Evolutionary conservation across 92 coral and sea anemone species (phyloP).

Genomic region (Palythoa caribaeorum): DNA sequence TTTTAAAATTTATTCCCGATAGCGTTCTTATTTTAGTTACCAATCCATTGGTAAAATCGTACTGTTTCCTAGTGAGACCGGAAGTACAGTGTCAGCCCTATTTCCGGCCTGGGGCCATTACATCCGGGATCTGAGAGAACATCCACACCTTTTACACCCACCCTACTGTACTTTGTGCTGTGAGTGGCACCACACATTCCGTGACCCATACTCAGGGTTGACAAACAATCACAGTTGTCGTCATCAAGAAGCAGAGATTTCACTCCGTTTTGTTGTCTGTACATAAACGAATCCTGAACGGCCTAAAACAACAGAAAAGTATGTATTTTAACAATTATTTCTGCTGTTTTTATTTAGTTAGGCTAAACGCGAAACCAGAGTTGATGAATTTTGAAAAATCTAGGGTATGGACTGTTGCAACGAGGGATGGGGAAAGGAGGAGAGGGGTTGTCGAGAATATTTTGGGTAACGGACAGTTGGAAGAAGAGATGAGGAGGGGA

Average conservation of each 20-base stretch:
- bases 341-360: not conserved
- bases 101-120: constrained; percentile 76
- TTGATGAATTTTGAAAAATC: not conserved
- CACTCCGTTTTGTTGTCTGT: constrained; percentile 76
- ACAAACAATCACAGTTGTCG: constrained; percentile 77
- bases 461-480: too few relatives aligned
- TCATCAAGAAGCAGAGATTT: constrained; percentile 80
- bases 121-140: constrained; percentile 72
- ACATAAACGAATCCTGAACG: constrained; percentile 78
- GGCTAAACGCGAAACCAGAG: not conserved
- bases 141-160: constrained; percentile 77
- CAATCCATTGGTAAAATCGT: not conserved
- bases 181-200: constrained; percentile 73
- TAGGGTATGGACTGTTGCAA: too few relatives aligned
- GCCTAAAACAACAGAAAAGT: not conserved
- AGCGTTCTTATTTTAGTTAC: too few relatives aligned
- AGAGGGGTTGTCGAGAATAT: too few relatives aligned
- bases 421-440: too few relatives aligned
- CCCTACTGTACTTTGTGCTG: constrained; percentile 62
- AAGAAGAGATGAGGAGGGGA: too few relatives aligned
- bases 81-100: constrained; percentile 76
- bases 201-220: constrained; percentile 77
- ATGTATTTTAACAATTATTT: not conserved
- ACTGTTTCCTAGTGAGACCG: constrained; percentile 51
- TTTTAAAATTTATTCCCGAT: too few relatives aligned